These are phyloP conservation scores for Atherix ibis DNA, from an alignment of 2,888 invertebrate species.

Conservation along the genomic window DNA sequence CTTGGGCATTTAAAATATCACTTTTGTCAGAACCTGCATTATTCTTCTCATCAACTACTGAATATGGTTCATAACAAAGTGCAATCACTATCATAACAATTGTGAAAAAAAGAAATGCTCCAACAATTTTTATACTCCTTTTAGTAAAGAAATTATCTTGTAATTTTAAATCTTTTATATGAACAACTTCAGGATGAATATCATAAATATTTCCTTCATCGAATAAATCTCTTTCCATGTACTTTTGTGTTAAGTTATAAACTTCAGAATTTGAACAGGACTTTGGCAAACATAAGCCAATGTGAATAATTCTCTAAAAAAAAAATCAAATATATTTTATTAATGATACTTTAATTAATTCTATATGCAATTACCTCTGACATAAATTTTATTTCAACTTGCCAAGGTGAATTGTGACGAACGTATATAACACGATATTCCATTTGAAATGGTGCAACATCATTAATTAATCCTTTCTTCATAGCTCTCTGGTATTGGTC, in stretches of 20 bases:
- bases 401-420: constrained; percentile 32
- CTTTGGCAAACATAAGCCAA: constrained; percentile 38
- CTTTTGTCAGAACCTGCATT: not conserved
- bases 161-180: constrained; percentile 28
- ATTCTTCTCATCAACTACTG: constrained; percentile 1
- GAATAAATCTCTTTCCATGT: constrained; percentile 21
- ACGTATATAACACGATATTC: constrained; percentile 30
- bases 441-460: constrained; percentile 29
- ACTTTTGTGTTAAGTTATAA: constrained; percentile 23
- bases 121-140: constrained; percentile 23
- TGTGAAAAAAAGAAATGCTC: constrained; percentile 18
- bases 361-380: constrained; percentile 19
- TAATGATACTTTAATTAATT: not conserved
- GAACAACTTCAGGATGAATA: constrained; percentile 25
- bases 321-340: constrained; percentile 1
- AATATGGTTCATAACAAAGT: constrained; percentile 6
- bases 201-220: constrained; percentile 27
- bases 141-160: constrained; percentile 23
- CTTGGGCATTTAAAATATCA: constrained; percentile 7
- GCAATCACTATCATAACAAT: constrained; percentile 17
- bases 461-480: constrained; percentile 27
- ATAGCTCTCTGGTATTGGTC: constrained; percentile 27
- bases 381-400: constrained; percentile 32
- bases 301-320: constrained; percentile 32
- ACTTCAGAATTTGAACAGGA: constrained; percentile 32